Base-by-base conservation (phyloP, 2,888 invertebrate species). In the Strigamia transsilvanica region DNA sequence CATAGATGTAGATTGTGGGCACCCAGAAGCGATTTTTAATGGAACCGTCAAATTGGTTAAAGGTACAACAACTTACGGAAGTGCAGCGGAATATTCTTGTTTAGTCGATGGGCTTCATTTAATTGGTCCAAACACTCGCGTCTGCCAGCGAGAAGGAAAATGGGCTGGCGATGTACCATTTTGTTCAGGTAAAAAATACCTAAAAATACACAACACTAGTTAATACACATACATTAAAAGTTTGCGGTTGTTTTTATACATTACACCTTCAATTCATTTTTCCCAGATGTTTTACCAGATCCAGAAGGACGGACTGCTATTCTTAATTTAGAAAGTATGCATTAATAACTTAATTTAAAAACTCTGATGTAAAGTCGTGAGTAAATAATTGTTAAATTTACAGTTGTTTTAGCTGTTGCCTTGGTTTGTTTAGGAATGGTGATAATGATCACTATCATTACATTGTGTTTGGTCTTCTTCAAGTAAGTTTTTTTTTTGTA, bases 51-150 rank as follows among this genome's bases (percentile, higher is more conserved):
- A 96, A 85, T 92, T 94, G 46, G 92, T 95, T 83, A 96, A 96
- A 86, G 93, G 93, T 78, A 93, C 94, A 0, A 94, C 94, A 0
- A 90, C 92, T 0, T 97, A 93, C 87, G 94, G 94, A 38, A 94
- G 94, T 81, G 93, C 94, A 0, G 93, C 95, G 0, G 96, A 96
- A 87, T 96, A 96, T 87, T 95, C 96, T 86, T 97, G 97, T 87
- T 32, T 32, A 18, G 42, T 46, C 2, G 80, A 80, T 18, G 42
- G 46, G 7, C 80, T 46, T 46, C 23, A 80, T 23, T 32, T 56
- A 32, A 51, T 42, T 13, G 80, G 80, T 51, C 41, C 51, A n/a
- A 21, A 51, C 7, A 80, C 42, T 21, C 42, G 80, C 15, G 80
- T 80, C 0, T 80, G 80, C 51, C 80, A 80, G 51, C 41, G 80